A percentile compares a stretch with the other conserved stretches of the same genome.
Evolutionary conservation across 2,113 vertebrate species (phyloP).

Genomic region (Thalassoma bifasciatum): DNA sequence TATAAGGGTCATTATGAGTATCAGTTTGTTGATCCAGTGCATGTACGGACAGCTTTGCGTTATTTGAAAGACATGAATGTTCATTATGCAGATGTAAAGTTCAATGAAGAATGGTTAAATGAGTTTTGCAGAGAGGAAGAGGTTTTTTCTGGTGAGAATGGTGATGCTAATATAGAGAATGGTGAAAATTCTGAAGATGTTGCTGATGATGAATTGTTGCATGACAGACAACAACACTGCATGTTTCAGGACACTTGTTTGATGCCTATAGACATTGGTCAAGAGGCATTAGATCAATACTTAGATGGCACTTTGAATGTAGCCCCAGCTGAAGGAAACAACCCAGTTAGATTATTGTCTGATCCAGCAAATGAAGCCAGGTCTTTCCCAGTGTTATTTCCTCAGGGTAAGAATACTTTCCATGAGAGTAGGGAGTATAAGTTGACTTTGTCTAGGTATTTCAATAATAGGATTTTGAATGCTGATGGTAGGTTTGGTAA

Average conservation of each 20-base stretch:
- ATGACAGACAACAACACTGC: not conserved
- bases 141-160: too few relatives aligned
- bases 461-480: not conserved
- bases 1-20: too few relatives aligned
- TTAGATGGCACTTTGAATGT: not conserved
- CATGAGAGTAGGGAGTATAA: not conserved
- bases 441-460: not conserved
- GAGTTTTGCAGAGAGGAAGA: too few relatives aligned
- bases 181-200: too few relatives aligned
- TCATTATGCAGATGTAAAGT: too few relatives aligned
- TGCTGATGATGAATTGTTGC: not conserved
- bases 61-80: too few relatives aligned
- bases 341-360: not conserved
- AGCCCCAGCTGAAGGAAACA: not conserved
- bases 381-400: not conserved
- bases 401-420: not conserved
- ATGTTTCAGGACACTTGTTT: constrained; percentile 11
- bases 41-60: too few relatives aligned
- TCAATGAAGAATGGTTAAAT: too few relatives aligned
- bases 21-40: too few relatives aligned
- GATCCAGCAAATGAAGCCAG: not conserved
- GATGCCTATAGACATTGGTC: constrained; percentile 17
- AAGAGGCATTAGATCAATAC: constrained; percentile 5
- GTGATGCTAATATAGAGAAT: too few relatives aligned
- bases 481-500: not conserved